Evolutionary conservation across 2,888 invertebrate genomes (phyloP).

Genomic region (Atrina japonica): DNA sequence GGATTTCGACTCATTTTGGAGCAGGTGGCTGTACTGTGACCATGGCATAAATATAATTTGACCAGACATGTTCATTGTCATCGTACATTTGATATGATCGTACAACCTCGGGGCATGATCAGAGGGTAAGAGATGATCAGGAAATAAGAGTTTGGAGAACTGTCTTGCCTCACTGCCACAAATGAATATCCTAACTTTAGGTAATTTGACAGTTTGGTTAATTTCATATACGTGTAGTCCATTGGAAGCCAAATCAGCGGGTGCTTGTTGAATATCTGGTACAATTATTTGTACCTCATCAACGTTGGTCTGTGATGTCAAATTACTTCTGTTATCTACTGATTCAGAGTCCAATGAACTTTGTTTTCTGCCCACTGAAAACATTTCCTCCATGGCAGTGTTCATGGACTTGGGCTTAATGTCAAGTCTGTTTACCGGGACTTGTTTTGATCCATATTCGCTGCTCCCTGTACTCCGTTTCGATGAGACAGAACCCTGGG

Average conservation of each 20-base stretch:
- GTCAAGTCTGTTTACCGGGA: too few relatives aligned
- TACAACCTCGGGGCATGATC: slow-evolving; percentile 43
- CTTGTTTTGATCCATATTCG: background rate
- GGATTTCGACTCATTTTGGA: slow-evolving; percentile 29
- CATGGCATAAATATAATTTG: slow-evolving; percentile 41
- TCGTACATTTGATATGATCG: slow-evolving; percentile 49
- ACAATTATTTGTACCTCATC: slow-evolving; percentile 24
- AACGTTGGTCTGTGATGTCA: background rate
- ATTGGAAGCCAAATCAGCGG: background rate
- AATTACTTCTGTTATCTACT: background rate
- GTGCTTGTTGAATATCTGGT: background rate
- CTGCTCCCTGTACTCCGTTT: slow-evolving; percentile 11
- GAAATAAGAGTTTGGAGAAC: slow-evolving; percentile 49
- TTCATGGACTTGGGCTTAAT: too few relatives aligned
- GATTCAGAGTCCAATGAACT: slow-evolving; percentile 1
- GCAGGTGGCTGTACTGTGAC: slow-evolving; percentile 37
- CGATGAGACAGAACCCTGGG: slow-evolving; percentile 10
- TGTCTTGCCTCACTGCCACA: slow-evolving; percentile 63
- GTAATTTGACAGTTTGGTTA: slow-evolving; percentile 53
- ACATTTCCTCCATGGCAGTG: too few relatives aligned
- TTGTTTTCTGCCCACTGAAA: background rate
- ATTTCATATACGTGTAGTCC: slow-evolving; percentile 26
- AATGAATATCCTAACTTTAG: slow-evolving; percentile 63
- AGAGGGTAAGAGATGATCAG: slow-evolving; percentile 40
- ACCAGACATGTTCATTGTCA: slow-evolving; percentile 53